Percentiles rank a stretch among this genome's conserved stretches.
Evolutionary conservation across 2,113 vertebrate species (phyloP).

Genomic region (Rhea pennata): DNA sequence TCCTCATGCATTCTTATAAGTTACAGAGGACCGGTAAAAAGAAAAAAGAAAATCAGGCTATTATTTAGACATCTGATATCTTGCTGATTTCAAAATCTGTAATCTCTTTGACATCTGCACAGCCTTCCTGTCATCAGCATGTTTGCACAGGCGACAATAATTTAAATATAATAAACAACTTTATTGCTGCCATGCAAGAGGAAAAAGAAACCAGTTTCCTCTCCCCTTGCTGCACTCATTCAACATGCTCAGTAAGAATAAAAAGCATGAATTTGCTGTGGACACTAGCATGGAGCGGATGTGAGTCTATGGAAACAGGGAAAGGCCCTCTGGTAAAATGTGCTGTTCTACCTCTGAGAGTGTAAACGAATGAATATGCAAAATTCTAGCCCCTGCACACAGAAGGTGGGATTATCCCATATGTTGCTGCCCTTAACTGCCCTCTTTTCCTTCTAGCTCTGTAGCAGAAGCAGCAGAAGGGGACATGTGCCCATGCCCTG

Average conservation of each 20-base stretch:
- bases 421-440: background rate
- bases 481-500: background rate
- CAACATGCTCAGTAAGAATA: background rate
- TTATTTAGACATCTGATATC: background rate
- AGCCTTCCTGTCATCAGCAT: background rate
- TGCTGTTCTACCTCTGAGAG: accelerated
- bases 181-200: background rate
- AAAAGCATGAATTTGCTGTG: background rate
- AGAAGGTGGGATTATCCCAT: background rate
- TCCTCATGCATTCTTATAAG: background rate
- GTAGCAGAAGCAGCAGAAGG: background rate
- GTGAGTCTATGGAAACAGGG: background rate
- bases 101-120: background rate
- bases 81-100: background rate
- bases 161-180: background rate
- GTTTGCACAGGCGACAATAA: background rate
- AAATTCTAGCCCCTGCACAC: background rate
- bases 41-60: background rate
- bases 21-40: background rate
- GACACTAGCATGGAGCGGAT: background rate
- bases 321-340: background rate
- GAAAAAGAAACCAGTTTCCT: background rate
- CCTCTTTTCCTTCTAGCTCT: background rate
- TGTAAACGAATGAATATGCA: background rate
- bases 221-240: background rate